Evolutionary conservation across 1,140 invertebrate species (phyloP).

Genomic region (Nebria ingens): DNA sequence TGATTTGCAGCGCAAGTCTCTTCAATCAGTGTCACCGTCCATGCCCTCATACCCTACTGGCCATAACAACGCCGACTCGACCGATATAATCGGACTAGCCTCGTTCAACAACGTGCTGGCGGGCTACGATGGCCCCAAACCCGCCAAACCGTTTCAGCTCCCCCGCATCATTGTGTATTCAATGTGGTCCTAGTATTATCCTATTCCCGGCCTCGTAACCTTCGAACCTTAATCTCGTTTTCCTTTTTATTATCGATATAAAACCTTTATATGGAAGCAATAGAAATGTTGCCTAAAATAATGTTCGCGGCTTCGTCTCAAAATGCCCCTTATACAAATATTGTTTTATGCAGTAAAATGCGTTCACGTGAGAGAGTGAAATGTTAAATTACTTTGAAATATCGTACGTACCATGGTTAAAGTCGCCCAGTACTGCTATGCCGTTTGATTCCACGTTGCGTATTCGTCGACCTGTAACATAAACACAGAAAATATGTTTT

Average conservation of each 20-base stretch:
- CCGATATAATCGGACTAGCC: no score
- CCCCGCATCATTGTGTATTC: constrained; percentile 25
- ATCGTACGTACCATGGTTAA: constrained; percentile 33
- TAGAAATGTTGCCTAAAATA: constrained; percentile 16
- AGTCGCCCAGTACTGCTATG: constrained; percentile 30
- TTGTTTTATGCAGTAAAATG: not conserved
- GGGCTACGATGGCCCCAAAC: no score
- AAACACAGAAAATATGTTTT: constrained; percentile 5
- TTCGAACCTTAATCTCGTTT: constrained; percentile 26
- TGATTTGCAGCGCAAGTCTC: not conserved
- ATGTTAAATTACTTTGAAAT: no score
- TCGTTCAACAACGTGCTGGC: no score
- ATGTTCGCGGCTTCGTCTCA: not conserved
- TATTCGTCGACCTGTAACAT: constrained; percentile 21
- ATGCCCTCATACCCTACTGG: not conserved
- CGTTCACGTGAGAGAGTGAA: not conserved
- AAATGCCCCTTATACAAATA: not conserved
- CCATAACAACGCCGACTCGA: no score
- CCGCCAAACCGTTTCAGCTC: not conserved
- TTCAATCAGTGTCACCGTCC: constrained; percentile 2
- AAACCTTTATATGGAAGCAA: constrained; percentile 27
- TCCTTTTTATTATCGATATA: constrained; percentile 27
- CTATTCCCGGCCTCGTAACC: constrained; percentile 22
- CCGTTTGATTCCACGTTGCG: constrained; percentile 30
- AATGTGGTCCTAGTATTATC: constrained; percentile 24